phyloP scores from a whole-genome alignment of 2,113 vertebrate genomes.

The Bothrops jararaca region DNA sequence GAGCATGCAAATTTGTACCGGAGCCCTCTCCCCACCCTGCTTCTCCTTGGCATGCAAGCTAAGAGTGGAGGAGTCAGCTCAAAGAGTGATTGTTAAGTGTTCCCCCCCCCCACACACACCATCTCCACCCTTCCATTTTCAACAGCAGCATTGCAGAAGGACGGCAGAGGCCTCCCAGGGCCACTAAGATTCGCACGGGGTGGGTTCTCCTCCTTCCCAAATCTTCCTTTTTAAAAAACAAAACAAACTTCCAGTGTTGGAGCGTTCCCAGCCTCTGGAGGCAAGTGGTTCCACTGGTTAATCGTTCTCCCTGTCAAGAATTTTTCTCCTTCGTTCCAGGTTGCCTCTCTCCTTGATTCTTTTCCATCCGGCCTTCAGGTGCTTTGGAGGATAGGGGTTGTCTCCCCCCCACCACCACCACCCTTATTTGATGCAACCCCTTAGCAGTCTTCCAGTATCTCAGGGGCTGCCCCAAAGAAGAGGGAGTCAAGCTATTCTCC shows the following conservation, averaged over 20 bases:
- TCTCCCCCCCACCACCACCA: too few relatives aligned
- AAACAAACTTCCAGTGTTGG: neutral
- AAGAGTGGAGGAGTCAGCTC: neutral
- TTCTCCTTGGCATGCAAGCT: neutral
- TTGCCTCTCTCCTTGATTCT: too few relatives aligned
- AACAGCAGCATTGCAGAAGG: too few relatives aligned
- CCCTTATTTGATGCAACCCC: too few relatives aligned
- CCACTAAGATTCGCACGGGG: neutral
- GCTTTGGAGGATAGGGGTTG: too few relatives aligned
- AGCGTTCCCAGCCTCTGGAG: neutral
- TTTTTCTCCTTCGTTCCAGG: too few relatives aligned
- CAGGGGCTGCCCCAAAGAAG: too few relatives aligned
- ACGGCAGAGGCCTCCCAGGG: neutral
- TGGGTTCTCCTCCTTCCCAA: neutral
- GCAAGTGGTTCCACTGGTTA: too few relatives aligned
- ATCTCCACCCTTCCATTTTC: neutral
- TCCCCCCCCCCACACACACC: neutral
- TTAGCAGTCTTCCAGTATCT: too few relatives aligned
- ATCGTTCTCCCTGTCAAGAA: too few relatives aligned
- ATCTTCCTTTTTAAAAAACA: neutral
- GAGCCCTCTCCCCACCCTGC: neutral
- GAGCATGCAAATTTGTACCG: conserved; percentile 13
- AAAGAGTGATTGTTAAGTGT: neutral
- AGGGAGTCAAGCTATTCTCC: too few relatives aligned
- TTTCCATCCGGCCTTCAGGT: too few relatives aligned